Evolutionary conservation across 23 tunicate genomes (phyloP), one percentile per base, ranked within the genome.

Genomic region (Styela clava): DNA sequence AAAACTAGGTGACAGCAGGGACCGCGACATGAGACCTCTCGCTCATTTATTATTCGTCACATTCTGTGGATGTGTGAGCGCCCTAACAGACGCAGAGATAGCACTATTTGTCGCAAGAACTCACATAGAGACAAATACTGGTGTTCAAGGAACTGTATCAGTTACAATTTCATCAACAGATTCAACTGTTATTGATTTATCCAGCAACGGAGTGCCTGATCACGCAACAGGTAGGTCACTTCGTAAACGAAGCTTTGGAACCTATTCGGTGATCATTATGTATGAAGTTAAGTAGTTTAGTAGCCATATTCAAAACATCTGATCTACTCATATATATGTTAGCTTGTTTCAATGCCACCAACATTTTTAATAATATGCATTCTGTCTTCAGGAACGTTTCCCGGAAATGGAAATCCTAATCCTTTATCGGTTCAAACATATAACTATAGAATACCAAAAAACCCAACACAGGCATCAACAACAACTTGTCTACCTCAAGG

Each of bases 181-280:
- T 28, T 3, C 29, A 26, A 26, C 25, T 16, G 34, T 31, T 2
- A 34, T 78, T 7, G 37, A 61, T 2, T 29, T 88, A 19, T 24
- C 30, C 24, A 68, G 83, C 34, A 83, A 83, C 52, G 93, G 93
- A 1, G 68, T 88, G 0, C 93, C 93, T 3, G 93, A 88, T 83
- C 93, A 88, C 69, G 63, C 61, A 25, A 85, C 88, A 22, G 88
- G 88, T 85, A 56, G 7, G 56, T 44, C n/a, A n/a, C n/a, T n/a
- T n/a, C n/a, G n/a, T n/a, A n/a, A n/a, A n/a, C n/a, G n/a, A n/a
- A n/a, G n/a, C n/a, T n/a, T n/a, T n/a, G n/a, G n/a, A n/a, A n/a
- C n/a, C n/a, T n/a, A n/a, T n/a, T n/a, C n/a, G n/a, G n/a, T n/a
- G n/a, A n/a, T n/a, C n/a, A n/a, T n/a, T n/a, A n/a, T n/a, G n/a